Base-by-base conservation (phyloP, 2,888 invertebrate genomes). In the Brachypalpus laphriformis region DNA sequence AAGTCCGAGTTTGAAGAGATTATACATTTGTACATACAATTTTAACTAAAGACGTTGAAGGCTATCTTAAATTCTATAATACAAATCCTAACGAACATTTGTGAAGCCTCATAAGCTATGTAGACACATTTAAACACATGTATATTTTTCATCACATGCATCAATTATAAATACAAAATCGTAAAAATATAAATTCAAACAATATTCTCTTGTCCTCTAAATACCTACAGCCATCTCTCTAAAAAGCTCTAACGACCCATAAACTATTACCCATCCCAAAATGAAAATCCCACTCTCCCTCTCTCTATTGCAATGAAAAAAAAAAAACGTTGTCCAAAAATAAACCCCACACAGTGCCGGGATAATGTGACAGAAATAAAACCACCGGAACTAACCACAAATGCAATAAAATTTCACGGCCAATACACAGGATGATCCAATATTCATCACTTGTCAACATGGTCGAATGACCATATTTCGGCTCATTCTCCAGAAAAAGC, bases 351-450 rank as follows among this genome's bases (percentile, higher is more conserved):
- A 59, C 37, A 61, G 56, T 70, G 25, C 40, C 57, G 75, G 75
- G 65, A 71, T 85, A 85, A 80, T 85, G 71, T 85, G 85, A 61
- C 70, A 66, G 56, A 65, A 78, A 81, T 85, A 85, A 81, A 83
- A 81, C 81, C 75, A 61, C 75, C 59, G 75, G 75, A 81, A 75
- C 71, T 85, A 81, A 81, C 85, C 85, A 61, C 85, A 76, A 85
- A 81, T 85, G 81, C 85, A 85, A 85, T 85, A 85, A 85, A 85
- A 85, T 81, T 85, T 85, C 85, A 85, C 85, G 85, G 85, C 85
- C 85, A 85, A 71, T 85, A 80, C 81, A 85, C 85, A 81, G 75
- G 66, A 85, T 85, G 71, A 85, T 85, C 71, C 75, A 85, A 85
- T 85, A 85, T 85, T 85, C 85, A 85, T 85, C 81, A 85, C 75